A percentile compares a stretch with the other conserved stretches of the same genome.
Conservation (phyloP, 2,797 vertebrate genomes). For the Xerus rutilus region DNA sequence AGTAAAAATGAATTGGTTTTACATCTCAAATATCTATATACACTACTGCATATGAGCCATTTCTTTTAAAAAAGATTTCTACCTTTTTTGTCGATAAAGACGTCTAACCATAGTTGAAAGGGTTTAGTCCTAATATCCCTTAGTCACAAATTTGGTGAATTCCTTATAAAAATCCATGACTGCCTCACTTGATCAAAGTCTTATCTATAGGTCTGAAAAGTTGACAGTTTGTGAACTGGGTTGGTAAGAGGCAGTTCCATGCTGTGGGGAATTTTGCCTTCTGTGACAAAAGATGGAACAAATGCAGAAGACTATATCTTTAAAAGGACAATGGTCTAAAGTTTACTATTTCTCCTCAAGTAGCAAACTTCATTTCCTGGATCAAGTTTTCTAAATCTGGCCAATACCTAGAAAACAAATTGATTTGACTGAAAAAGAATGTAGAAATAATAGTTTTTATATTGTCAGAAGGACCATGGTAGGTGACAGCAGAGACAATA, state of each 20-base stretch:
- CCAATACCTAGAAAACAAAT: not conserved
- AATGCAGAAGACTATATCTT: not conserved
- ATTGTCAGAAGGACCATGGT: slow-evolving; percentile 37
- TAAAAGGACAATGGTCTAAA: not conserved
- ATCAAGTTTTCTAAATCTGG: not conserved
- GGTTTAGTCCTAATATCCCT: not conserved
- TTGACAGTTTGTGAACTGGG: not conserved
- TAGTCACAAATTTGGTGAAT: not conserved
- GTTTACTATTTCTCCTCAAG: slow-evolving; percentile 15
- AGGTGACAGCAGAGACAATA: slow-evolving; percentile 62
- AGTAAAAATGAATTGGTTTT: not conserved
- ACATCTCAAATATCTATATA: not conserved
- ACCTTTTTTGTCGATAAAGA: not conserved
- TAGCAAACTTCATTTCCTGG: slow-evolving; percentile 21
- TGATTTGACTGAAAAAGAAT: slow-evolving; percentile 26
- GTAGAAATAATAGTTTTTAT: slow-evolving; percentile 61
- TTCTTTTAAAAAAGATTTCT: not conserved
- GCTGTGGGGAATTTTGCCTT: not conserved
- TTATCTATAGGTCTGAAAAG: not conserved
- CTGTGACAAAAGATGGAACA: not conserved
- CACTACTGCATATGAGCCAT: not conserved
- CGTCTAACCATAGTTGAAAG: not conserved
- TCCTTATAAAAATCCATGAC: not conserved
- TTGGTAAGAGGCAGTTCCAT: not conserved
- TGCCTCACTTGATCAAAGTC: not conserved